These are phyloP conservation scores for Brachypalpus laphriformis DNA, from an alignment of 2,888 invertebrate genomes.

Conservation along the genomic window DNA sequence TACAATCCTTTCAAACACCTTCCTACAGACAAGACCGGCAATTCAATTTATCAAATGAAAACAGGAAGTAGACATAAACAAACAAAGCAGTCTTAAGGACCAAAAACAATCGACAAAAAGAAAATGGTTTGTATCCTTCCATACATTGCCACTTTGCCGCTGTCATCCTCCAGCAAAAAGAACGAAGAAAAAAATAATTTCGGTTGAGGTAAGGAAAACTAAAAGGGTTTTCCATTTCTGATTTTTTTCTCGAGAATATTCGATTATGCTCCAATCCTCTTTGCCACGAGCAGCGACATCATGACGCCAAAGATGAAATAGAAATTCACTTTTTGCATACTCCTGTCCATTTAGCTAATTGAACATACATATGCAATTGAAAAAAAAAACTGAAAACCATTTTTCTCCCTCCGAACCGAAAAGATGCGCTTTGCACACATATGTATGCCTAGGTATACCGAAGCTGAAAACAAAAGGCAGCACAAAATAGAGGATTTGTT, in stretches of 20 bases:
- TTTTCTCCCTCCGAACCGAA: neutral
- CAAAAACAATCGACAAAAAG: constrained; percentile 1
- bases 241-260: constrained; percentile 59
- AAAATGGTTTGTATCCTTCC: constrained; percentile 10
- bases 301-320: constrained; percentile 34
- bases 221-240: constrained; percentile 67
- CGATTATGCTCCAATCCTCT: constrained; percentile 69
- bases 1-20: neutral
- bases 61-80: neutral
- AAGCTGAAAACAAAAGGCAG: constrained; percentile 60
- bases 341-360: constrained; percentile 67
- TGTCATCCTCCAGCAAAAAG: neutral
- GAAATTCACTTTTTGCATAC: constrained; percentile 32
- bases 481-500: constrained; percentile 51
- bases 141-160: constrained; percentile 29
- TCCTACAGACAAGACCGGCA: neutral
- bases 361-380: constrained; percentile 56
- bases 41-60: constrained; percentile 45
- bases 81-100: too few relatives aligned
- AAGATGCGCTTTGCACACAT: constrained; percentile 24
- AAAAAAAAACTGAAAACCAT: constrained; percentile 1
- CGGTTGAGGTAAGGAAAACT: constrained; percentile 59
- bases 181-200: constrained; percentile 44
- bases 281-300: constrained; percentile 38
- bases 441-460: neutral